phyloP scores from a whole-genome alignment of 1,140 invertebrate species.

The Brachionus sp. region DNA sequence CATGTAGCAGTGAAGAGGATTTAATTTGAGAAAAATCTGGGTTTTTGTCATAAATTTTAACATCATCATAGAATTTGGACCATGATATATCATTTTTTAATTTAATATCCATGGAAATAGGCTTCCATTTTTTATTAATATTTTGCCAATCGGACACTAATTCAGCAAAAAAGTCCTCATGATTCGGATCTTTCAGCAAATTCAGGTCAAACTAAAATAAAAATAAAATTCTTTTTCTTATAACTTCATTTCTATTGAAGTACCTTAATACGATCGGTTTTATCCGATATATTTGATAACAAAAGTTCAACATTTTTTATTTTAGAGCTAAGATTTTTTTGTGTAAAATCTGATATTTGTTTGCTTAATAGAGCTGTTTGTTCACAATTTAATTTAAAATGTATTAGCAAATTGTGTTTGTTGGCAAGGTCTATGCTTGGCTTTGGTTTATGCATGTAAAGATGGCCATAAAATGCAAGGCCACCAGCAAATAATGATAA shows the following conservation, averaged over 20 bases:
- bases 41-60: background rate
- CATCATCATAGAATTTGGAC: slow-evolving; percentile 12
- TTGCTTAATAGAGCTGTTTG: slow-evolving; percentile 15
- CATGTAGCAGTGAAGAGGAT: background rate
- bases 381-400: slow-evolving; percentile 9
- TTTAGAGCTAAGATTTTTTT: background rate
- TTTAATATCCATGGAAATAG: background rate
- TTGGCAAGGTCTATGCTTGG: background rate
- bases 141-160: background rate
- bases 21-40: background rate
- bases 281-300: background rate
- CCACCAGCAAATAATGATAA: background rate
- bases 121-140: slow-evolving; percentile 9
- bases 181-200: background rate
- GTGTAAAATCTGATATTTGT: background rate
- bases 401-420: background rate
- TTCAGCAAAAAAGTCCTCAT: background rate
- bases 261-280: background rate
- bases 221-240: background rate
- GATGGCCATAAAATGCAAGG: background rate
- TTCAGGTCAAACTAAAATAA: background rate
- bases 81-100: background rate
- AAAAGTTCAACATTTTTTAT: background rate
- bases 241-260: no score
- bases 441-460: background rate